Base-by-base conservation (phyloP, 1,140 invertebrate species). In the Potamilus streckersoni region DNA sequence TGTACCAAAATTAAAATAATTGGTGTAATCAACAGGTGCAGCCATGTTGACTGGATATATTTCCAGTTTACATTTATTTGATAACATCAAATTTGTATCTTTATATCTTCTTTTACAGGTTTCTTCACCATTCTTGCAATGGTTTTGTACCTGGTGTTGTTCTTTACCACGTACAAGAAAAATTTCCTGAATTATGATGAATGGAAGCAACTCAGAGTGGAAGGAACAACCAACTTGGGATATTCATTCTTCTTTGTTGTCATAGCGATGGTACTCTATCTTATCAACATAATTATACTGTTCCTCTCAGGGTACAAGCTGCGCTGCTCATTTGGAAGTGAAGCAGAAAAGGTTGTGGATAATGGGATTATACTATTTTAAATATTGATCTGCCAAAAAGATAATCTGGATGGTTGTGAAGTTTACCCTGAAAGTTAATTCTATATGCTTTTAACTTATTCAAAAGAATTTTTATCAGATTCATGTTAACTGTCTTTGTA, bases 171-270 rank as follows among this genome's bases (percentile, higher is more conserved):
- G 86, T 91, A 96, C 64, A 93, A 94, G 73, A 89, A 92, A 78
- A 96, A 96, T 87, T 94, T 96, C 12, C 91, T 97, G 89, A 91
- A 92, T 60, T 91, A 93, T 78, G 92, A 92, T 14, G 73, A 76
- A 74, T 1, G 1, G 27, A 31, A 8, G 38, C 38, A 38, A 49
- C 96, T 95, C 94, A 93, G 91, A 19, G 94, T 94, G 15, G 91
- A 93, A 79, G 93, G 92, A 70, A 92, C 92, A 74, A 93, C 94
- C 3, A 91, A 92, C 77, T 89, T 95, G 23, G 94, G 94, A 76
- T 94, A 93, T 86, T 95, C 94, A n/a, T 96, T 94, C 90, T 95
- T 94, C 93, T 92, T 96, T 76, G 93, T 95, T 12, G 93, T 95
- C 2, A 93, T 93, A 23, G 93, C 95, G 4, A 91, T 93, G 14